Evolutionary conservation across 2,888 invertebrate species (phyloP), one percentile per base, ranked within the genome.

Genomic region (Folsomia candida): DNA sequence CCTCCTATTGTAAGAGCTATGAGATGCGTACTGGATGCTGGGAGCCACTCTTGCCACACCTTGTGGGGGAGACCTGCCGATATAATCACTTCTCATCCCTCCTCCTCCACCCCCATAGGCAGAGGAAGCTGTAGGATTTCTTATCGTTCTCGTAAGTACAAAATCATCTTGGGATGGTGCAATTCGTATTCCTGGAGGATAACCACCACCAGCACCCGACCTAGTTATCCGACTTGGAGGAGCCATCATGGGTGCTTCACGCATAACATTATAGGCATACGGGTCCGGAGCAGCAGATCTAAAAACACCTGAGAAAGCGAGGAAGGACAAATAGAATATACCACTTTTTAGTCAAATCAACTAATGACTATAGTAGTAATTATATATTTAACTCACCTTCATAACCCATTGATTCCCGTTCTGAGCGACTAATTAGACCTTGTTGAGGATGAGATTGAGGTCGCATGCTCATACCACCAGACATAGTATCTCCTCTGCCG

Each of bases 81-180:
- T 9, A 37, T 37, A 37, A 37, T 37, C 37, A 65, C 74, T 74
- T 57, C 74, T 72, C 29, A 73, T 69, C 20, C 62, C 29, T 11
- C 29, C 25, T n/a, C 47, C 54, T 20, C 51, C 51, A 51, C 61
- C 60, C 1, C 60, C 24, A 37, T 37, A 37, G 37, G 26, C 26
- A 28, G 59, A 29, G 2, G 51, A 58, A n/a, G 77, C 76, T 9
- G 75, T 71, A 37, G 74, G 72, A 64, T 79, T 77, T 57, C 63
- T 71, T 9, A 79, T 75, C 2, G 79, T 79, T 61, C 79, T 66
- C 9, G 79, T 79, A 2, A 79, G 66, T 64, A 78, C 75, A 29
- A 76, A 67, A 18, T 68, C 72, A 63, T 75, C 75, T 26, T 60
- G 58, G 1, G 65, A 69, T n/a, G 70, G 61, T 51, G 63, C 64